Percentiles rank a stretch among this genome's conserved stretches.
These are phyloP conservation scores for Strigops habroptila DNA, from an alignment of 2,113 vertebrate species.

Conservation along the genomic window DNA sequence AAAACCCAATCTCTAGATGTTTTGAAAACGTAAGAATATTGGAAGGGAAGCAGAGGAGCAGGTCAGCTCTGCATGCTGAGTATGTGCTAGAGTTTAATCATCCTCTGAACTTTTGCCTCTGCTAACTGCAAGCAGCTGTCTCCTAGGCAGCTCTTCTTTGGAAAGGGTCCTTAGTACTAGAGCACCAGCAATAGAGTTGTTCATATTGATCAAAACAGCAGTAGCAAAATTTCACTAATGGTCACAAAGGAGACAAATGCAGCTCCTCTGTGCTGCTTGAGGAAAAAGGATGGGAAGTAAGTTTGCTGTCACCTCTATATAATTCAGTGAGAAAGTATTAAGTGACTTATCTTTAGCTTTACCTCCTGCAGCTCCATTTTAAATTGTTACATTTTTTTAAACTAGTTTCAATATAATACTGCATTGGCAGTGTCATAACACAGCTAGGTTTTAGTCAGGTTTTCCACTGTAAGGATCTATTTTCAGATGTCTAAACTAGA, in stretches of 20 bases:
- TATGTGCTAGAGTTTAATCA: not conserved
- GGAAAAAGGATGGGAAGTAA: not conserved
- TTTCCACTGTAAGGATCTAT: not conserved
- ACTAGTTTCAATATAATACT: not conserved
- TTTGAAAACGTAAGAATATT: not conserved
- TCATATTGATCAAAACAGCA: not conserved
- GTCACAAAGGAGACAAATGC: not conserved
- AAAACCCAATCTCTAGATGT: not conserved
- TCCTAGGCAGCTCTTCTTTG: not conserved
- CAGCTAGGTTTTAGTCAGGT: not conserved
- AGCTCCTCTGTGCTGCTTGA: not conserved
- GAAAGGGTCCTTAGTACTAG: not conserved
- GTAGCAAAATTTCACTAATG: not conserved
- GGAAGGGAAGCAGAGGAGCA: not conserved
- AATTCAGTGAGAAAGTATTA: not conserved
- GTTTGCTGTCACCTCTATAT: not conserved
- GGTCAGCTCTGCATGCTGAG: not conserved
- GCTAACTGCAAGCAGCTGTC: constrained; percentile 12
- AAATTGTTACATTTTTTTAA: not conserved
- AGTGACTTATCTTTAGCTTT: not conserved
- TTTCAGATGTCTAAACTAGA: not conserved
- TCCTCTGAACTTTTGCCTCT: not conserved
- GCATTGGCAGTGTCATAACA: not conserved
- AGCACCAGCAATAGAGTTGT: not conserved
- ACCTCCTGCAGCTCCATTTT: not conserved